Base-by-base conservation (phyloP, 1,140 invertebrate species). In the Ips nitidus region DNA sequence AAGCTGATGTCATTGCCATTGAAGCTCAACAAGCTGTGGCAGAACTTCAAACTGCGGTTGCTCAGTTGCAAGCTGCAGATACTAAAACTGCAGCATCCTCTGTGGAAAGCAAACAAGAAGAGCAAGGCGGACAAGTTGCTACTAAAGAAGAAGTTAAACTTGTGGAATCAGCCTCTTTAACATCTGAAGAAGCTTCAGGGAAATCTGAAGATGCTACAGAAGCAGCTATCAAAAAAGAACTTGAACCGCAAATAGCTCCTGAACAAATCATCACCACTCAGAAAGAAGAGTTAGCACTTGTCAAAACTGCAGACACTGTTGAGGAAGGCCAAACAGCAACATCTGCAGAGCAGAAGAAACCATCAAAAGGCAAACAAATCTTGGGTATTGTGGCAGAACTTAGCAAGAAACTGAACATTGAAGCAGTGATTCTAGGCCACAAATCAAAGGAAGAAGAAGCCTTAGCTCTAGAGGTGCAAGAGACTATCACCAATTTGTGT, bases 361-460 rank as follows among this genome's bases (percentile, higher is more conserved):
- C 57, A 3, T 50, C 37, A 1, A 62, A 63, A 41, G 43, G 67
- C 6, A 62, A 69, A 50, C 67, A 69, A 43, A 69, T 69, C 4
- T 50, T 69, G 39, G 59, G 67, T 6, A 63, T 69, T 40, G 67
- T 69, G 2, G 67, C 67, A 7, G 67, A 69, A 45, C 41, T 69
- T n/a, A 69, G 67, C 37, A 69, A 69, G 38, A 69, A 69, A 57
- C 42, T 69, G n/a, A 63, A 69, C 37, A 69, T 69, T 56, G 50
- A 69, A 55, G 67, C 67, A 22, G 53, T 69, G 3, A 55, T 69
- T 8, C 52, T 69, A 40, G 67, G 67, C 8, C 1, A 40, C n/a
- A 42, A 62, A 50, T 40, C 57, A 4, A 66, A 59, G 43, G 53
- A 45, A 7, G 43, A 65, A 52, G 45, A 70, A 65, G 42, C 5